These are phyloP conservation scores for Rosalia funebris DNA, from an alignment of 2,888 invertebrate species.

Conservation along the genomic window DNA sequence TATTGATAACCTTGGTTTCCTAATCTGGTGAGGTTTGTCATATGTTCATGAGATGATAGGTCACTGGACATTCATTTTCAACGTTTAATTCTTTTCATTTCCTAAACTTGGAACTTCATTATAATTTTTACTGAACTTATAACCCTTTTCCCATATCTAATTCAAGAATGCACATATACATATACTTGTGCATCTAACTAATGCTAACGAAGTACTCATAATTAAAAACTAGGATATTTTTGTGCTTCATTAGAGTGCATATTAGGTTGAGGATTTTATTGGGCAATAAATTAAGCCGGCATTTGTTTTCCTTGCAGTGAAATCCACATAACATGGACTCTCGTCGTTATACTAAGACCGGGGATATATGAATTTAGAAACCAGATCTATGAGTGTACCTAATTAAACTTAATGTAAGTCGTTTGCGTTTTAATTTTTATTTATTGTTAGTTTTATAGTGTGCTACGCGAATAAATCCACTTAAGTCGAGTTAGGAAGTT, in stretches of 20 bases:
- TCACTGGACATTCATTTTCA: too few species aligned
- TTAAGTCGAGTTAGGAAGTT: neutral
- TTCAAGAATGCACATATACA: neutral
- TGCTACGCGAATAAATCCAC: slow-evolving; percentile 1
- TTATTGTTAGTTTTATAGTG: slow-evolving; percentile 18
- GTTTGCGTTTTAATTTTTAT: slow-evolving; percentile 24
- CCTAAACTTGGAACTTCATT: too few species aligned
- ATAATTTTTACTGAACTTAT: neutral
- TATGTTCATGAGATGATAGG: too few species aligned
- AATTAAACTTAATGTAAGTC: slow-evolving; percentile 13
- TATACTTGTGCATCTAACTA: neutral
- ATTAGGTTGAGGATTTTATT: slow-evolving; percentile 1
- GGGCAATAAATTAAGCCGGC: slow-evolving; percentile 4
- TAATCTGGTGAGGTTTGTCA: too few species aligned
- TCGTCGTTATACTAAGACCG: slow-evolving; percentile 5
- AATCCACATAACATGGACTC: slow-evolving; percentile 2
- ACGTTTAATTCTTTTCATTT: too few species aligned
- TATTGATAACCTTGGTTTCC: too few species aligned
- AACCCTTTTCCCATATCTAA: neutral
- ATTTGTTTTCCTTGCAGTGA: neutral
- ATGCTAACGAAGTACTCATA: neutral
- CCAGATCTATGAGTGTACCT: neutral
- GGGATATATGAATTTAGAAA: slow-evolving; percentile 11
- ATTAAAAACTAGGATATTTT: neutral
- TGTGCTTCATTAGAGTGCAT: neutral